Percentiles rank a stretch among this genome's conserved stretches.
Evolutionary conservation across 2,888 invertebrate genomes (phyloP).

Genomic region (Orchestes rusci): DNA sequence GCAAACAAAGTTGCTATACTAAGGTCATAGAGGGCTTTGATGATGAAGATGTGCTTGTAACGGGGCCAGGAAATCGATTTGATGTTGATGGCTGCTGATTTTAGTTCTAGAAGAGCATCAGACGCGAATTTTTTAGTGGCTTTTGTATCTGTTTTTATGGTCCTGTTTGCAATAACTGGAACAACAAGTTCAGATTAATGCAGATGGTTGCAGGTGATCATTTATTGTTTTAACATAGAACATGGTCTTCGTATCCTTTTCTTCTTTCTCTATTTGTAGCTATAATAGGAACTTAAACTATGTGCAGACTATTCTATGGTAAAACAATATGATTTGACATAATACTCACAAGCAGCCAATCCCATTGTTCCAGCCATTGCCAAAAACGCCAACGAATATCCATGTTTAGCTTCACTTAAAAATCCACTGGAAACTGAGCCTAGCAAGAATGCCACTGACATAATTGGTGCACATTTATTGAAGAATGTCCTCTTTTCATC

Average conservation of each 20-base stretch:
- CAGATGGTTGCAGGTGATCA: too few species aligned
- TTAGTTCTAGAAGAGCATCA: slow-evolving; percentile 16
- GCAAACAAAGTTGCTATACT: slow-evolving; percentile 14
- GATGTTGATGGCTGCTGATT: slow-evolving; percentile 18
- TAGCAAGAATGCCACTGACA: slow-evolving; percentile 17
- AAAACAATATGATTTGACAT: too few species aligned
- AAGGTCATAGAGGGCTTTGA: slow-evolving; percentile 22
- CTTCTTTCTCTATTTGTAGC: too few species aligned
- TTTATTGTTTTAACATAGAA: too few species aligned
- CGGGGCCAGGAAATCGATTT: slow-evolving; percentile 22
- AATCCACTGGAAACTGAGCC: slow-evolving; percentile 25
- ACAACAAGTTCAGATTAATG: slow-evolving; percentile 9
- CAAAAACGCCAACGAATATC: slow-evolving; percentile 18
- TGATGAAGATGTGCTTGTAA: slow-evolving; percentile 21
- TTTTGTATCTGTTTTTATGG: slow-evolving; percentile 12
- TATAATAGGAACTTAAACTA: too few species aligned
- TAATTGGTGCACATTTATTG: slow-evolving; percentile 18
- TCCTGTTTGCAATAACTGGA: slow-evolving; percentile 17
- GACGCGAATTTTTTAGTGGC: slow-evolving; percentile 4
- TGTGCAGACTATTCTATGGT: too few species aligned
- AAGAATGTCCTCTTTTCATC: slow-evolving; percentile 23
- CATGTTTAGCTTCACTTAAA: slow-evolving; percentile 24
- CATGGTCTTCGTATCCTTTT: too few species aligned
- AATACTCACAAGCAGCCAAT: slow-evolving; percentile 13
- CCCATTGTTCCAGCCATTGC: slow-evolving; percentile 12